phyloP scores from a whole-genome alignment of 2,888 invertebrate genomes.

The Drosophila infuscata region DNA sequence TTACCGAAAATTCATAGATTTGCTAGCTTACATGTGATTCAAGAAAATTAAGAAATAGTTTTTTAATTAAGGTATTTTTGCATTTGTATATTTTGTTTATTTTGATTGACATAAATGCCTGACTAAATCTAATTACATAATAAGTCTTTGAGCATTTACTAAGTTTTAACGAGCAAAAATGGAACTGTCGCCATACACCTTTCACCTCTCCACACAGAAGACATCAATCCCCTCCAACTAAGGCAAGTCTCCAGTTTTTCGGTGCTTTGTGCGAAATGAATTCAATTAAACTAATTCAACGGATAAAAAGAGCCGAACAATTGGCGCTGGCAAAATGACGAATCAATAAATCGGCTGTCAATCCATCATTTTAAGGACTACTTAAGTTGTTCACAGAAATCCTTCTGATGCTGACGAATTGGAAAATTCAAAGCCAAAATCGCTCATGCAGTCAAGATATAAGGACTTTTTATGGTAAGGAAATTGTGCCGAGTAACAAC shows the following conservation, averaged over 20 bases:
- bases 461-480: neutral
- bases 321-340: neutral
- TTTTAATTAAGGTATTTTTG: neutral
- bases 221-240: neutral
- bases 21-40: neutral
- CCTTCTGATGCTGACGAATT: conserved; percentile 2
- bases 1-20: neutral
- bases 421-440: conserved; percentile 5
- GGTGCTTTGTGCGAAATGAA: conserved; percentile 4
- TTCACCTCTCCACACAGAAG: neutral
- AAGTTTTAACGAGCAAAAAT: conserved; percentile 13
- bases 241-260: neutral
- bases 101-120: neutral
- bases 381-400: neutral
- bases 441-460: neutral
- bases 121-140: conserved; percentile 58
- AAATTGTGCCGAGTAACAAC: neutral
- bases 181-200: neutral
- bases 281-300: conserved; percentile 28
- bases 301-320: conserved; percentile 18
- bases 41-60: neutral
- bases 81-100: neutral
- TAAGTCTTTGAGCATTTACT: conserved; percentile 27
- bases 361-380: conserved; percentile 1
- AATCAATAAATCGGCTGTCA: neutral